Base-by-base conservation (phyloP, 2,888 invertebrate genomes). In the Piscicola geometra region DNA sequence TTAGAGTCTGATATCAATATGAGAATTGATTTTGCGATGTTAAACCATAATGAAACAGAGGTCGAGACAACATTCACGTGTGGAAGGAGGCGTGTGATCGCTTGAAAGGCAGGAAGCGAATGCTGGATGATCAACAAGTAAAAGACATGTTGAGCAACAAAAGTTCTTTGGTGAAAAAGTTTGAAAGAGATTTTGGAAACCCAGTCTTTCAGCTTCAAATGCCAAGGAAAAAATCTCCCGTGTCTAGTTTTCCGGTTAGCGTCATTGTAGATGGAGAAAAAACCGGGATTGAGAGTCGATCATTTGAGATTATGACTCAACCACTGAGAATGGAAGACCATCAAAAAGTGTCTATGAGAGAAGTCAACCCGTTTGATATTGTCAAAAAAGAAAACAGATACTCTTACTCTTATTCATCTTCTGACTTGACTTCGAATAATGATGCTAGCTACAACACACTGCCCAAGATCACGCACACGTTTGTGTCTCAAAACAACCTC, bases 401-500 rank as follows among this genome's bases (percentile, higher is more conserved):
- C n/a, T 56, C 60, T 5, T 56, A 56, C 25, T 56, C 25, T 5
- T 56, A 18, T 5, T 56, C 60, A 3, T 5, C 21, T 21, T 5
- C 3, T 18, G 25, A 56, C 60, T 56, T 56, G 12, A 47, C 9
- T 47, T 47, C 21, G 9, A 21, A 9, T 15, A 47, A 47, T 47
- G 21, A 21, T 56, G 12, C 21, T 25, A 56, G 60, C 60, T 5
- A 18, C n/a, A 56, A 56, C 25, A 21, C n/a, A 3, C 9, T 56
- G 5, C 60, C 60, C 3, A 56, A 56, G 25, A 56, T 56, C 60
- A 56, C 60, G 5, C 60, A 56, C 25, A 56, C 60, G 25, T 56
- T 56, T 56, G 60, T 56, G 21, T 56, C 60, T 56, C 60, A 56
- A 56, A 56, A 56, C 25, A 56, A 56, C 25, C n/a, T 56, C 25